Conservation (phyloP, 2,888 invertebrate genomes). For the Parthenolecanium corni region DNA sequence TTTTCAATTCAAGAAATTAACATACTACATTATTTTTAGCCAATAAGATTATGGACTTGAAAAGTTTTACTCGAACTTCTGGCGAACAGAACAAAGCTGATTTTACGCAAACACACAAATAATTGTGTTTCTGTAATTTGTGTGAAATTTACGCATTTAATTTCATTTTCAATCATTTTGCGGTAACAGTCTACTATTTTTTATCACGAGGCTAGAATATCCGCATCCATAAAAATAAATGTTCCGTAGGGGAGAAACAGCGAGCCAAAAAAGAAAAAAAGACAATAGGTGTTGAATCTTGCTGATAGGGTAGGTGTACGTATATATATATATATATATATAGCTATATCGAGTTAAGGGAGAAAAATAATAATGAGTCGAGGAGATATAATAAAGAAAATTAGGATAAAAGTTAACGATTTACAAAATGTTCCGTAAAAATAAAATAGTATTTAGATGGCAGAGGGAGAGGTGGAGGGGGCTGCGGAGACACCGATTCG, state of each 20-base stretch:
- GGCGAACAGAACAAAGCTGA: too few relatives aligned
- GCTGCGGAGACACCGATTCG: conserved; percentile 1
- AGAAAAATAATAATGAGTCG: conserved; percentile 8
- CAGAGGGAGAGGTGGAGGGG: too few relatives aligned
- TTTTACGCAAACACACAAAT: too few relatives aligned
- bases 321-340: neutral
- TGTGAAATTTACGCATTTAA: too few relatives aligned
- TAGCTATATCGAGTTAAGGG: conserved; percentile 2
- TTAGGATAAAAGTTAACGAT: conserved; percentile 27
- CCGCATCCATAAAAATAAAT: neutral
- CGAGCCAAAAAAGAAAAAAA: neutral
- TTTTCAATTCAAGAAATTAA: too few relatives aligned
- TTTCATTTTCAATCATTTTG: too few relatives aligned
- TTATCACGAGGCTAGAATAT: neutral
- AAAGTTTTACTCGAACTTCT: too few relatives aligned
- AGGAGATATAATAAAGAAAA: conserved; percentile 16
- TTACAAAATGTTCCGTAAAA: conserved; percentile 27
- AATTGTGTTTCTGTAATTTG: too few relatives aligned
- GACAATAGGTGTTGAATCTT: neutral
- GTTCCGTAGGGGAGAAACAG: neutral
- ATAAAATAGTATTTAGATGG: conserved; percentile 19
- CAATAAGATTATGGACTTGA: too few relatives aligned
- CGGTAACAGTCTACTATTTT: too few relatives aligned
- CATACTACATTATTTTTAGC: too few relatives aligned
- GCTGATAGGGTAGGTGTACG: neutral